Conservation (phyloP, 1,140 invertebrate genomes). For the Varroa destructor region DNA sequence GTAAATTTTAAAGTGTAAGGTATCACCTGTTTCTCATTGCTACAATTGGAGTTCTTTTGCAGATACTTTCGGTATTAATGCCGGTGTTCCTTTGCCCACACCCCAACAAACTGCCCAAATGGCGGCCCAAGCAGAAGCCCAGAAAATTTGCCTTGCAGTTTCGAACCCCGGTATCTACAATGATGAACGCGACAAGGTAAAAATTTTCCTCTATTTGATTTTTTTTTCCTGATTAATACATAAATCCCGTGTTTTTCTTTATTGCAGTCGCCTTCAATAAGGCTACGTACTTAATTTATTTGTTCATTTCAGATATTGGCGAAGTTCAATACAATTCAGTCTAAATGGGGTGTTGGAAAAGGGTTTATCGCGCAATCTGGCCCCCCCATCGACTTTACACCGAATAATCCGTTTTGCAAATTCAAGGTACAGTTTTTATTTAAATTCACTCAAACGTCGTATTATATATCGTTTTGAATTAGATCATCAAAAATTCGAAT, state of each 20-base stretch:
- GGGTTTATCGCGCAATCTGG: conserved; percentile 58
- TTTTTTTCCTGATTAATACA: no score
- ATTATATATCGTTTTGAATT: not conserved
- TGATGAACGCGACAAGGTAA: not conserved
- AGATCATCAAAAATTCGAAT: conserved; percentile 31
- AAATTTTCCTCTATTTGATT: no score
- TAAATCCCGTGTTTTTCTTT: no score
- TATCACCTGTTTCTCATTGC: no score
- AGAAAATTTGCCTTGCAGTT: not conserved
- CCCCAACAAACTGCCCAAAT: no score
- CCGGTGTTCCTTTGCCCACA: no score
- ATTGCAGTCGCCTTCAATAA: no score
- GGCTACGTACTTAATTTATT: no score
- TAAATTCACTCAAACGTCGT: not conserved
- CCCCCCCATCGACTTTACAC: conserved; percentile 63
- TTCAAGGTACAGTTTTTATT: conserved; percentile 52
- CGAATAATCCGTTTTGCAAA: conserved; percentile 74
- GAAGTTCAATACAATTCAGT: conserved; percentile 84
- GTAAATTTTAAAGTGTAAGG: no score
- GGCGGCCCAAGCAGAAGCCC: not conserved
- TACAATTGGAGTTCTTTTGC: no score
- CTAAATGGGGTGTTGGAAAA: conserved; percentile 74
- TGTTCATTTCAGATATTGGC: conserved; percentile 51
- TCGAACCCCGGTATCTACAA: not conserved
- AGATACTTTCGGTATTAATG: no score